These are phyloP conservation scores for Trochalopteron elliotii DNA, from an alignment of 2,113 vertebrate genomes.

Conservation along the genomic window DNA sequence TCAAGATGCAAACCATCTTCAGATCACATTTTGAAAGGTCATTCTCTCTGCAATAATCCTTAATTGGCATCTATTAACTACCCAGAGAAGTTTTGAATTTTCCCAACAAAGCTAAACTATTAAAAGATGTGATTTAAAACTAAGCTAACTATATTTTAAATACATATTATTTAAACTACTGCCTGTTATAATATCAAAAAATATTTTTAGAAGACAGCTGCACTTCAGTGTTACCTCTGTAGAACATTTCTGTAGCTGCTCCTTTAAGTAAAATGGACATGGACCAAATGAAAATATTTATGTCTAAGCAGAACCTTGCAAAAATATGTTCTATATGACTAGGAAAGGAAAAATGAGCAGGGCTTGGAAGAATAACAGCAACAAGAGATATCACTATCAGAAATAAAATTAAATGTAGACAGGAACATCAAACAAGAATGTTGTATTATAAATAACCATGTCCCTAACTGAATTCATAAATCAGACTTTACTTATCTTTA, in stretches of 20 bases:
- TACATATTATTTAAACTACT: not conserved
- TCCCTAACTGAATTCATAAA: constrained; percentile 43
- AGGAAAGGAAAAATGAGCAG: constrained; percentile 31
- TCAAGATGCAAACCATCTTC: not conserved
- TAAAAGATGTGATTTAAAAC: not conserved
- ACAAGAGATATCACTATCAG: constrained; percentile 58
- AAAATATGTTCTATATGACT: constrained; percentile 14
- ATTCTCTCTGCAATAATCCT: not conserved
- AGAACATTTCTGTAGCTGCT: not conserved
- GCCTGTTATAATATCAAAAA: not conserved
- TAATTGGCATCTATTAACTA: not conserved
- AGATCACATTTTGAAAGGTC: not conserved
- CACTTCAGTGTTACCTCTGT: not conserved
- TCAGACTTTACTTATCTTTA: constrained; percentile 49
- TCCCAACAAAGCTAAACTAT: not conserved
- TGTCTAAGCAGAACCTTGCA: not conserved
- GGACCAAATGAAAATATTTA: not conserved
- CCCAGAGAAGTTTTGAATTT: not conserved
- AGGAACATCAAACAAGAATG: constrained; percentile 55
- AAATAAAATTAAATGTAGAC: constrained; percentile 59
- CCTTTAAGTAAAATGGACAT: constrained; percentile 17
- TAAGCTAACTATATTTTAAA: not conserved
- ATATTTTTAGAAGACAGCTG: not conserved
- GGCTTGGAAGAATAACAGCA: constrained; percentile 28
- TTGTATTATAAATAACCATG: constrained; percentile 49